A percentile compares a stretch with the other conserved stretches of the same genome.
Evolutionary conservation across 1,140 invertebrate species (phyloP).

Genomic region (Cyclargus thomasi): DNA sequence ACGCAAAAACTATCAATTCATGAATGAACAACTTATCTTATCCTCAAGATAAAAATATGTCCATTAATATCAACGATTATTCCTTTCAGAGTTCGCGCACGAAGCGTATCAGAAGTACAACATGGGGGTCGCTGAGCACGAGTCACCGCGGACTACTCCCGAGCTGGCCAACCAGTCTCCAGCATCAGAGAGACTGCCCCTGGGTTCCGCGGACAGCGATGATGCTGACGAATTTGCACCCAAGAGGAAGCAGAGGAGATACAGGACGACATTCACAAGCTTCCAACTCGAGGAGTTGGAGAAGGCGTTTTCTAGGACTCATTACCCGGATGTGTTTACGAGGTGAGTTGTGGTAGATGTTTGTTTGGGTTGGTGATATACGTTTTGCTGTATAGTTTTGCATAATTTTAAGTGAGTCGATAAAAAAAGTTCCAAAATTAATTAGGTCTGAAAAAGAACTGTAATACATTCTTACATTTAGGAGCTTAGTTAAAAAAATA

Average conservation of each 20-base stretch:
- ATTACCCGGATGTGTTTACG: conserved; percentile 98
- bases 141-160: conserved; percentile 74
- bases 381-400: too few relatives aligned
- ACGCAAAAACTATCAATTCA: too few relatives aligned
- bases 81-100: conserved; percentile 52
- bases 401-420: too few relatives aligned
- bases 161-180: conserved; percentile 61
- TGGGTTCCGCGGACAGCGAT: conserved; percentile 79
- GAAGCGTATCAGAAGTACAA: conserved; percentile 61
- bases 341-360: conserved; percentile 76
- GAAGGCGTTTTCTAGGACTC: conserved; percentile 96
- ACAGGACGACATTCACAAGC: conserved; percentile 95
- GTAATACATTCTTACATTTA: too few relatives aligned
- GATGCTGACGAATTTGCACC: conserved; percentile 89
- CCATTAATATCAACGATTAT: conserved; percentile 13
- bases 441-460: too few relatives aligned
- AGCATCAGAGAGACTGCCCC: conserved; percentile 65
- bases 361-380: too few relatives aligned
- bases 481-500: too few relatives aligned
- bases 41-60: too few relatives aligned
- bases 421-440: too few relatives aligned
- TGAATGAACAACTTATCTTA: too few relatives aligned
- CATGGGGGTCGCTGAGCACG: conserved; percentile 78
- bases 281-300: conserved; percentile 97
- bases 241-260: conserved; percentile 93